Conservation (phyloP, 2,888 invertebrate genomes). For the Ischnura elegans region DNA sequence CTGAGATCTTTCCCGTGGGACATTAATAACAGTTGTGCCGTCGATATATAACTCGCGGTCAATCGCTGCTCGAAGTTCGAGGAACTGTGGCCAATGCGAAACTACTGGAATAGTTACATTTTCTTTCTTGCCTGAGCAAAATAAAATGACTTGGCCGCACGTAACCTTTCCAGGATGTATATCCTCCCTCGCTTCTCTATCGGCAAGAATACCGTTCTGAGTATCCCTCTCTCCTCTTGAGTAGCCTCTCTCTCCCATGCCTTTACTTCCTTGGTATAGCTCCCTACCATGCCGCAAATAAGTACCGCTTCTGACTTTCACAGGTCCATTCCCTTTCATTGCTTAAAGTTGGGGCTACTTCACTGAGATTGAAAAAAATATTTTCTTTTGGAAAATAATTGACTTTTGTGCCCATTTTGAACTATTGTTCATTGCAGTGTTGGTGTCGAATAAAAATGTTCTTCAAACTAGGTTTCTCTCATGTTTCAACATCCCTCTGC, state of each 20-base stretch:
- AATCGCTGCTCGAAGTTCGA: neutral
- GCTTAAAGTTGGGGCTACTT: no score
- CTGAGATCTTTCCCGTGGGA: neutral
- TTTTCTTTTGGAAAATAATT: no score
- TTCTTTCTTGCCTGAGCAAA: neutral
- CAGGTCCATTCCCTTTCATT: neutral
- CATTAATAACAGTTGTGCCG: neutral
- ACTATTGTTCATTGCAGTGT: no score
- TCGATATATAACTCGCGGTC: neutral
- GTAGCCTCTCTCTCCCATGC: neutral
- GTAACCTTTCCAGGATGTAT: neutral
- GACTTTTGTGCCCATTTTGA: no score
- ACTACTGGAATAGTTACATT: neutral
- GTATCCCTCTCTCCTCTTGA: neutral
- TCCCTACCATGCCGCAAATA: no score
- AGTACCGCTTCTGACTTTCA: neutral
- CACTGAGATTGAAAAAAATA: no score
- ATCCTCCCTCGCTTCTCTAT: neutral
- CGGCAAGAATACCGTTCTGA: conserved; percentile 21
- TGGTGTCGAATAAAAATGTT: no score
- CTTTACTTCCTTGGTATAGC: neutral
- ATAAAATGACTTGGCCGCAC: neutral
- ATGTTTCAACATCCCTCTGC: no score
- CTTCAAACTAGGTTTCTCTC: no score
- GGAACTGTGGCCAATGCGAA: neutral